Conservation (phyloP, 64 coral and sea anemone species). For the Actinia tenebrosa region DNA sequence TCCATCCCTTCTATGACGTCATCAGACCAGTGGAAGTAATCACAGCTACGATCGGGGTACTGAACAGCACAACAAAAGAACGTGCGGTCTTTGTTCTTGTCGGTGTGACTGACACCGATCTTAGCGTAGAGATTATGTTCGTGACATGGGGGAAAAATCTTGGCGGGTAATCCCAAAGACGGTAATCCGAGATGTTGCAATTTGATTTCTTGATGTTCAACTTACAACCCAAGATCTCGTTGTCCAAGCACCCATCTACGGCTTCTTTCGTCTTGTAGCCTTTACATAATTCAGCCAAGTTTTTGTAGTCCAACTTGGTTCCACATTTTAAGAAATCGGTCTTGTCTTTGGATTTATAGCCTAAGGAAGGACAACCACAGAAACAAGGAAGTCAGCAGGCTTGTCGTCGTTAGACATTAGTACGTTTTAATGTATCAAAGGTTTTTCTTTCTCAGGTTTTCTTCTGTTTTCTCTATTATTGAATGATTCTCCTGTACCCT, state of each 20-base stretch:
- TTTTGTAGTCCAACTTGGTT: neutral
- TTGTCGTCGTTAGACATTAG: neutral
- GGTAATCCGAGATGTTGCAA: no score
- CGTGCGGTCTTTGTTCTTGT: neutral
- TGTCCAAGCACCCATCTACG: neutral
- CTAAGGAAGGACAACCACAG: neutral
- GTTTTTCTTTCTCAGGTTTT: neutral
- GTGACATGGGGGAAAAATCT: neutral
- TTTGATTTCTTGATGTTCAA: neutral
- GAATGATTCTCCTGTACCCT: no score
- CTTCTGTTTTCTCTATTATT: no score
- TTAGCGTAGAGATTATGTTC: neutral
- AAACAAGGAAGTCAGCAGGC: neutral
- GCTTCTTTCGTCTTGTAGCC: constrained; percentile 1
- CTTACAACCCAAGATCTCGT: neutral
- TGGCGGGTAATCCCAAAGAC: neutral
- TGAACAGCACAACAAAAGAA: constrained; percentile 3
- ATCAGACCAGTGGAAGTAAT: neutral
- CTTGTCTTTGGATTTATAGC: neutral
- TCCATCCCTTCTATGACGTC: neutral
- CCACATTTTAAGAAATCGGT: neutral
- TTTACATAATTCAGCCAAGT: neutral
- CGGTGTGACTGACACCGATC: neutral
- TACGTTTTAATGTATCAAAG: neutral
- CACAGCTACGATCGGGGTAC: constrained; percentile 1